Evolutionary conservation across 2,888 invertebrate genomes (phyloP).

Genomic region (Deilephila porcellus): DNA sequence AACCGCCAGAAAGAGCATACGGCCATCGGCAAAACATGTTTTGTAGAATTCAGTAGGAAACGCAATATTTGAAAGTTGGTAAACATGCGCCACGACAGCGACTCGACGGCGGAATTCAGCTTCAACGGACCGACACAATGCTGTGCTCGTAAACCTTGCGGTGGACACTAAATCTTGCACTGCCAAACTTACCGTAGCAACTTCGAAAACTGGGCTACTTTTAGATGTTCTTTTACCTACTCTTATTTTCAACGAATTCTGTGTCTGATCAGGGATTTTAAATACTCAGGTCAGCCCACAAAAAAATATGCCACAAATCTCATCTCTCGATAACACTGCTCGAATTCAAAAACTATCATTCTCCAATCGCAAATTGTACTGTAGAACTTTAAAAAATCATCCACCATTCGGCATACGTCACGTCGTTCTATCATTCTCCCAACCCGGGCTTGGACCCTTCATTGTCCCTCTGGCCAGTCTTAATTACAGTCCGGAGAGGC

Average conservation of each 20-base stretch:
- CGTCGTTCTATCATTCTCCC: neutral
- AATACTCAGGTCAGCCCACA: no score
- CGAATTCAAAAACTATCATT: no score
- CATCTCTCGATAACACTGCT: no score
- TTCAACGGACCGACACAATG: neutral
- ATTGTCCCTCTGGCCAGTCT: slow-evolving; percentile 4
- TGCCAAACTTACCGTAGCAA: neutral
- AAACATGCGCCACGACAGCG: neutral
- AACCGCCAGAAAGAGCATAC: neutral
- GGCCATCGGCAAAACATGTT: neutral
- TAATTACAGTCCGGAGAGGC: slow-evolving; percentile 12
- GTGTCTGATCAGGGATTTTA: no score
- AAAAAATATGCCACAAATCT: no score
- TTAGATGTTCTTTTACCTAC: neutral
- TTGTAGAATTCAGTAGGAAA: neutral
- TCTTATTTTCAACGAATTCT: no score
- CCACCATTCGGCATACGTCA: neutral
- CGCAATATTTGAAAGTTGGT: neutral
- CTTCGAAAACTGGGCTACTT: neutral
- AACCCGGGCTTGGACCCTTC: neutral
- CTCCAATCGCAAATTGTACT: neutral
- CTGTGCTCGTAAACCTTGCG: neutral
- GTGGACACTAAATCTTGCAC: neutral
- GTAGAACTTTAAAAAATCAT: neutral
- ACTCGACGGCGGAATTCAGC: neutral